phyloP scores from a whole-genome alignment of 2,113 vertebrate genomes.

The Onychorhynchus coronatus region DNA sequence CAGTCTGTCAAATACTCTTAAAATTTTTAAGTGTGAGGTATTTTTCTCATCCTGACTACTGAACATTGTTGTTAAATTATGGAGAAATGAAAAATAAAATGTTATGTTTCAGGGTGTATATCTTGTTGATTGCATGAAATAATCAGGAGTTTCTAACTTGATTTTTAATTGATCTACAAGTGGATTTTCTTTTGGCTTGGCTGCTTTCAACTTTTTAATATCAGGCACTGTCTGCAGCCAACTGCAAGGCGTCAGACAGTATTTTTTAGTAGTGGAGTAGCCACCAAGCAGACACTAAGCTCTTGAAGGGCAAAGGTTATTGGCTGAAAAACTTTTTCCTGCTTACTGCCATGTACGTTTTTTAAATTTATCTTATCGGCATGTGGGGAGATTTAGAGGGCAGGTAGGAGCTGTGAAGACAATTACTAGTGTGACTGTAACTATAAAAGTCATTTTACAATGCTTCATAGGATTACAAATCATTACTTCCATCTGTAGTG shows the following conservation, averaged over 20 bases:
- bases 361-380: background rate
- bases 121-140: background rate
- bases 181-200: background rate
- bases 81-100: background rate
- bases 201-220: background rate
- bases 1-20: background rate
- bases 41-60: background rate
- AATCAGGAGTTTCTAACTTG: background rate
- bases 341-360: background rate
- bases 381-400: slow-evolving; percentile 12
- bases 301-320: slow-evolving; percentile 4
- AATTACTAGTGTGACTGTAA: background rate
- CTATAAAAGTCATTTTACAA: background rate
- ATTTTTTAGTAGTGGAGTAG: background rate
- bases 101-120: background rate
- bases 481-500: background rate
- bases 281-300: background rate
- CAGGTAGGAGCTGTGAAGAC: slow-evolving; percentile 4
- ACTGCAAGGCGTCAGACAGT: background rate
- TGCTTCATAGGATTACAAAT: background rate
- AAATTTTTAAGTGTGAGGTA: background rate
- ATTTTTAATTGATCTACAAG: background rate
- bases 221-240: background rate
- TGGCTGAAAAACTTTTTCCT: slow-evolving; percentile 45
- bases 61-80: background rate